Evolutionary conservation across 2,888 invertebrate species (phyloP), one percentile per base, ranked within the genome.

Genomic region (Drosophila birchii): DNA sequence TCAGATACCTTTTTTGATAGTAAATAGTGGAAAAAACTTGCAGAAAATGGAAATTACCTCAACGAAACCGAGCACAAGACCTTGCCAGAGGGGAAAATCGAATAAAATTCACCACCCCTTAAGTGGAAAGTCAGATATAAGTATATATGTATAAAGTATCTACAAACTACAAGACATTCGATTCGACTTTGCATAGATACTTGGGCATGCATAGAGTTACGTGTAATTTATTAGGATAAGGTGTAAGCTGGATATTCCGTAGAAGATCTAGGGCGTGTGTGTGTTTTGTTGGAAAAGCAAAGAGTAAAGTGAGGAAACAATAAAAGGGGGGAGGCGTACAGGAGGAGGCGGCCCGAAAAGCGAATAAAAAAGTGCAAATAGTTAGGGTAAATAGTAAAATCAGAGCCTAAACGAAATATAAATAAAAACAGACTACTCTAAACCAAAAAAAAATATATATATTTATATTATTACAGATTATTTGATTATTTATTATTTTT

Each of bases 331-430:
- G 38, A 12, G 36, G 16, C 26, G 45, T 26, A 26, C 29, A 47
- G 47, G 29, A 20, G 38, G 36, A 53, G 51, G 36, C 68, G 51
- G 36, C 68, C 66, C 79, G 57, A 56, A 69, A 71, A 59, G 78
- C 81, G 55, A 60, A 71, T 58, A 58, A 75, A 74, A 54, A 76
- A 70, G 79, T 68, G 79, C 74, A 79, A 67, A 77, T 69, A 68
- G 66, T 61, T 39, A 66, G 51, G 59, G 59, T 59, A 79, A 66
- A 45, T 57, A 55, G 60, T 47, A 78, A 63, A 63, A 68, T 51
- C 16, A 6, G 20, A 34, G 51, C 51, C 57, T 54, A 59, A 60
- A 34, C 29, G 54, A 59, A 45, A 47, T 62, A 54, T 32, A 43
- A 60, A 72, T 68, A 66, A 70, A 64, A 60, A 58, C 23, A 38